Evolutionary conservation across 2,888 invertebrate genomes (phyloP).

Genomic region (Monoplex corrugatus): DNA sequence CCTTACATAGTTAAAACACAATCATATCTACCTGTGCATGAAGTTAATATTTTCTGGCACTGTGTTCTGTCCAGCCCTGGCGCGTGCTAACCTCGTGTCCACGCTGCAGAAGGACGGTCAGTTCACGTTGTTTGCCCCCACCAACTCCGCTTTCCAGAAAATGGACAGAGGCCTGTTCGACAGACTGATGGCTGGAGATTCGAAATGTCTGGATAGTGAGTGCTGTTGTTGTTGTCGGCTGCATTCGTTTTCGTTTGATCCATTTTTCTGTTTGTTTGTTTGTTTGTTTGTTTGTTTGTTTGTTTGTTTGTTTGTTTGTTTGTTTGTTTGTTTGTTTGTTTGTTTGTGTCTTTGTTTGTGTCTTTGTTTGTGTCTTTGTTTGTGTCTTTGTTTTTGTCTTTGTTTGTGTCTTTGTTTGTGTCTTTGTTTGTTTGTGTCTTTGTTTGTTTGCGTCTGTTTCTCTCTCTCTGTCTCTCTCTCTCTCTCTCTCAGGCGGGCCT

Average conservation of each 20-base stretch:
- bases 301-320: not conserved
- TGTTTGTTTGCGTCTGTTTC: not conserved
- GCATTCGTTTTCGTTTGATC: not conserved
- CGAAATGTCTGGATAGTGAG: constrained; percentile 73
- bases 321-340: not conserved
- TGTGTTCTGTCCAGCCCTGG: constrained; percentile 82
- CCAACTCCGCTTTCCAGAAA: constrained; percentile 85
- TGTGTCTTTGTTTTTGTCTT: not conserved
- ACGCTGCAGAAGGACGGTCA: constrained; percentile 85
- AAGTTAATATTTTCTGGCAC: too few relatives aligned
- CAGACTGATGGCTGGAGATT: constrained; percentile 64
- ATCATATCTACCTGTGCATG: too few relatives aligned
- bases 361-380: not conserved
- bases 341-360: not conserved
- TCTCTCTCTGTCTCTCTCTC: not conserved
- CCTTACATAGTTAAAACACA: not conserved
- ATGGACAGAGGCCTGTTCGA: constrained; percentile 63
- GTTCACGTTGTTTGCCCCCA: constrained; percentile 86
- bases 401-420: not conserved
- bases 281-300: not conserved
- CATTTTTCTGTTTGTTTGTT: not conserved
- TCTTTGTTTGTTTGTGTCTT: not conserved
- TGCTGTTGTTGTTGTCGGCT: not conserved
- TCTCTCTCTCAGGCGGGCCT: too few relatives aligned
- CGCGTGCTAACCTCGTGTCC: constrained; percentile 84